phyloP scores from a whole-genome alignment of 2,797 vertebrate genomes.

The Sarcophilus harrisii region DNA sequence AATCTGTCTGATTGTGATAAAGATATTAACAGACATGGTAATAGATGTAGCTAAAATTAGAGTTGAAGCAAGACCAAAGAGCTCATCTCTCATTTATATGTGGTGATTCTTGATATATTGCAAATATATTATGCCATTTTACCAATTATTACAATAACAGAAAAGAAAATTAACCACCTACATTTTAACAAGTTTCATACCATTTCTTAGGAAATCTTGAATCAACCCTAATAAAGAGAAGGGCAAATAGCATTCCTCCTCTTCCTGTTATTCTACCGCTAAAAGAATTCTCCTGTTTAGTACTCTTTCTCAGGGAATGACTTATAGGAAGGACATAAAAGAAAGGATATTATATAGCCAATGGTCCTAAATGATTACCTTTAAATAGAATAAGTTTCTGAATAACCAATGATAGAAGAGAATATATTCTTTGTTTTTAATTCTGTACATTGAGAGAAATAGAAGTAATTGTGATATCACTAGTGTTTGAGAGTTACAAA shows the following conservation, averaged over 20 bases:
- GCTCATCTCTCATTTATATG: not conserved
- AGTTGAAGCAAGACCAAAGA: not conserved
- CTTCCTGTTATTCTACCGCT: not conserved
- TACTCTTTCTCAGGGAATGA: not conserved
- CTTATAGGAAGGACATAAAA: not conserved
- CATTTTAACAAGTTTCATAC: not conserved
- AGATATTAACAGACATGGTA: not conserved
- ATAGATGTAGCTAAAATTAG: not conserved
- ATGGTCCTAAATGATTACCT: not conserved
- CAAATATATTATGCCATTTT: not conserved
- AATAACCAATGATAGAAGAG: not conserved
- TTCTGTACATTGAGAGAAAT: not conserved
- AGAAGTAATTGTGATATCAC: not conserved
- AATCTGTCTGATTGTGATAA: slow-evolving; percentile 31
- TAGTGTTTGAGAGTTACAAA: not conserved
- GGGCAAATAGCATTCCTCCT: not conserved
- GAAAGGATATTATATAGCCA: not conserved
- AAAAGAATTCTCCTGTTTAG: not conserved
- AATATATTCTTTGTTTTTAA: not conserved
- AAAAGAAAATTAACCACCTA: not conserved
- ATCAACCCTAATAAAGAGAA: not conserved
- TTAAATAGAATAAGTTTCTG: not conserved
- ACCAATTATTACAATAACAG: not conserved
- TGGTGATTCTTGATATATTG: not conserved
- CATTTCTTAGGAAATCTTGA: not conserved